Conservation (phyloP, 2,113 vertebrate species). For the Dunckerocampus dactyliophorus region DNA sequence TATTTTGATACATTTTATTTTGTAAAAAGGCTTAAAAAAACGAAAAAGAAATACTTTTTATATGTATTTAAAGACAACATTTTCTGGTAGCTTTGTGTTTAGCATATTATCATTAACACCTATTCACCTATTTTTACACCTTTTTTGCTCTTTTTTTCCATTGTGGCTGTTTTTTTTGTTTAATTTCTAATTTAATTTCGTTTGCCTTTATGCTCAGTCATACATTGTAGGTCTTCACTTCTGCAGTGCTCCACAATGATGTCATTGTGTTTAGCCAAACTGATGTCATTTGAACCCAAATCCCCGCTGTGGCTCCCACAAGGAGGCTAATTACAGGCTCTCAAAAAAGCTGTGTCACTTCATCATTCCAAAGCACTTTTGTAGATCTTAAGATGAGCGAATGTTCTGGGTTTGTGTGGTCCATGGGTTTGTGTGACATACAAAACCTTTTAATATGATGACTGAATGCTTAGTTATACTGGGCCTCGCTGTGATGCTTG, state of each 20-base stretch:
- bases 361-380: slow-evolving; percentile 16
- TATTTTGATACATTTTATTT: no score
- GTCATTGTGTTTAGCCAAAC: slow-evolving; percentile 52
- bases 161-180: no score
- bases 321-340: slow-evolving; percentile 57
- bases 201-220: slow-evolving; percentile 43
- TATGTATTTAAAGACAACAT: no score
- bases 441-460: slow-evolving; percentile 27
- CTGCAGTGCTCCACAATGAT: slow-evolving; percentile 38
- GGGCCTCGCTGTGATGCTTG: slow-evolving; percentile 8
- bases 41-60: no score
- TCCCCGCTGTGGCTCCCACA: slow-evolving; percentile 27
- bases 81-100: no score
- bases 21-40: no score
- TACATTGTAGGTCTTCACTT: slow-evolving; percentile 39
- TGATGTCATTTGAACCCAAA: slow-evolving; percentile 64
- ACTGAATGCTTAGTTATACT: slow-evolving; percentile 7
- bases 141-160: no score
- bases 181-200: no score
- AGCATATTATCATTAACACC: no score
- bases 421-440: slow-evolving; percentile 39
- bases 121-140: no score
- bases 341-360: slow-evolving; percentile 31
- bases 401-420: slow-evolving; percentile 43
- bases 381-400: slow-evolving; percentile 31